Evolutionary conservation across 92 coral and sea anemone species (phyloP).

Genomic region (Ricordea florida): DNA sequence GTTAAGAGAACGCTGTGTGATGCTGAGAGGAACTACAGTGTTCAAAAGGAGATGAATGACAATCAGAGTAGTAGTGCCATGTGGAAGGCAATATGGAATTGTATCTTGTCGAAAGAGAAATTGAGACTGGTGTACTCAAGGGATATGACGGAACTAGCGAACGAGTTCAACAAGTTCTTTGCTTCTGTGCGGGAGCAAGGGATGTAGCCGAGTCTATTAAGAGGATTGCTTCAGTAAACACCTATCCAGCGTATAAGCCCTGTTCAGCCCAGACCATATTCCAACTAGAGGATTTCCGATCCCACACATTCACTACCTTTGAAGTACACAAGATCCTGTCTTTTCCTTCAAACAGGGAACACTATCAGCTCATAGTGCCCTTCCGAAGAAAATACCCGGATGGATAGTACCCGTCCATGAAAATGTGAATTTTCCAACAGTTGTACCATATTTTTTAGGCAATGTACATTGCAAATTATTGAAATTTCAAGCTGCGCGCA

Average conservation of each 20-base stretch:
- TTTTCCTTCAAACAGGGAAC: constrained; percentile 36
- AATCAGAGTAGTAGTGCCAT: too few relatives aligned
- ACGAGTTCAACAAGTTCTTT: constrained; percentile 53
- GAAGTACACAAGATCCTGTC: constrained; percentile 34
- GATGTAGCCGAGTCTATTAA: constrained; percentile 34
- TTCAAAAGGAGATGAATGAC: too few relatives aligned
- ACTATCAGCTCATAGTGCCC: too few relatives aligned
- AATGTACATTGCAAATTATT: too few relatives aligned
- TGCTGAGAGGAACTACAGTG: constrained; percentile 29
- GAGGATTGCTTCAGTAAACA: constrained; percentile 34
- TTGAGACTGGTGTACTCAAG: constrained; percentile 42
- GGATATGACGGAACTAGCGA: constrained; percentile 44
- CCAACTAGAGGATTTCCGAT: constrained; percentile 37
- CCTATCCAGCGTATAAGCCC: constrained; percentile 10
- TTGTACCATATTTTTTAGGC: too few relatives aligned
- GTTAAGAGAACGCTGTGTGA: constrained; percentile 30
- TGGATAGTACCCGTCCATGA: too few relatives aligned
- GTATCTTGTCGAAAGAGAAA: constrained; percentile 25
- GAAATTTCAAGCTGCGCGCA: too few relatives aligned
- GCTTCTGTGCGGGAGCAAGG: constrained; percentile 35
- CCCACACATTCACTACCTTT: constrained; percentile 22
- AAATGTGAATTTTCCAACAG: too few relatives aligned
- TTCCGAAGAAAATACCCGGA: too few relatives aligned
- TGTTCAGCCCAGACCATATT: neutral
- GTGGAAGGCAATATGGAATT: too few relatives aligned